phyloP scores from a whole-genome alignment of 1,140 invertebrate genomes.

The Wasmannia auropunctata region DNA sequence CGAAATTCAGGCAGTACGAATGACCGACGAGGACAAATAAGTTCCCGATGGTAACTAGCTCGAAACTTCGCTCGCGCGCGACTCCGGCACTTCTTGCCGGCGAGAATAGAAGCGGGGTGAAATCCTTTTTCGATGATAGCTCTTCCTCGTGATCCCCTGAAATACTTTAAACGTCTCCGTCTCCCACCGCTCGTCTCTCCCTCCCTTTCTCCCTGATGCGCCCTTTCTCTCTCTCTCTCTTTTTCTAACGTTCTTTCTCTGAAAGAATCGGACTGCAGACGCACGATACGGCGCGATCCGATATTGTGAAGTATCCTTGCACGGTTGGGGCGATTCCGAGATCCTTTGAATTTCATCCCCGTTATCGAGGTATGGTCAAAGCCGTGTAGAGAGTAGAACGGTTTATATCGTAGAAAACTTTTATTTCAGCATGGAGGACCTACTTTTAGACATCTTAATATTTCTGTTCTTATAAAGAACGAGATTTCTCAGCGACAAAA shows the following conservation, averaged over 20 bases:
- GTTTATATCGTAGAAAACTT: constrained; percentile 57
- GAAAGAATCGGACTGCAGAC: constrained; percentile 43
- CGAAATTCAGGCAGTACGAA: constrained; percentile 7
- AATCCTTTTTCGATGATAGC: constrained; percentile 70
- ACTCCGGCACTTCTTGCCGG: constrained; percentile 50
- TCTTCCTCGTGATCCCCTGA: constrained; percentile 55
- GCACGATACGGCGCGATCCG: constrained; percentile 58
- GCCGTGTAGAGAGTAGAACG: constrained; percentile 34
- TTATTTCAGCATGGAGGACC: constrained; percentile 36
- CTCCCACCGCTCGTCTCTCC: constrained; percentile 25
- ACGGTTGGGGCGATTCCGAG: constrained; percentile 38
- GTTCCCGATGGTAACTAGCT: constrained; percentile 49
- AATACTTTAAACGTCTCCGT: constrained; percentile 63
- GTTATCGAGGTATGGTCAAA: constrained; percentile 63
- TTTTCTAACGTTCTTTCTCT: constrained; percentile 17
- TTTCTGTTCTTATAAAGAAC: constrained; percentile 5
- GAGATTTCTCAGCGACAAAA: constrained; percentile 14
- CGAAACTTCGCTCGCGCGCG: constrained; percentile 9
- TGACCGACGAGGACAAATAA: constrained; percentile 37
- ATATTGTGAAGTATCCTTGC: constrained; percentile 63
- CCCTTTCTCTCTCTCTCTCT: background rate
- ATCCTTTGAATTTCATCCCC: constrained; percentile 63
- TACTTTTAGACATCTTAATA: constrained; percentile 52
- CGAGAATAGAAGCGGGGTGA: constrained; percentile 45
- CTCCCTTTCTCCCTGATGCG: background rate